A percentile compares a stretch with the other conserved stretches of the same genome.
phyloP scores from a whole-genome alignment of 2,888 invertebrate species.

The Pheosia gnoma region DNA sequence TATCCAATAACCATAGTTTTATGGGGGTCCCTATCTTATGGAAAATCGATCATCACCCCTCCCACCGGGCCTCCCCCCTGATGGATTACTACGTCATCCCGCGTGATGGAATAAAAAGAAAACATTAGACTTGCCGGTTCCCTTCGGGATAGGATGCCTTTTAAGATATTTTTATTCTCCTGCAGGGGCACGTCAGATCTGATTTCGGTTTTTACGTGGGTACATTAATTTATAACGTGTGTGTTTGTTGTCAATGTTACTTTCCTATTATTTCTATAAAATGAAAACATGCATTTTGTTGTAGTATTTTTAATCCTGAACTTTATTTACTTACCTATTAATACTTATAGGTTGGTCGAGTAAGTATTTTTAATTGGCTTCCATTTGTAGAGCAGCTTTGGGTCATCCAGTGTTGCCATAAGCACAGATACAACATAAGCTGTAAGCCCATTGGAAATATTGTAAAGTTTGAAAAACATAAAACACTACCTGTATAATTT shows the following conservation, averaged over 20 bases:
- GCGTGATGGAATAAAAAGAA: constrained; percentile 78
- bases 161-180: constrained; percentile 61
- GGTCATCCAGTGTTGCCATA: too few species aligned
- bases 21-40: constrained; percentile 61
- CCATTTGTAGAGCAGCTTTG: too few species aligned
- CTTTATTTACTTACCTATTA: too few species aligned
- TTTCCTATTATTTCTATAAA: constrained; percentile 9
- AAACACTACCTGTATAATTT: too few species aligned
- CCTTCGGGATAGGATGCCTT: constrained; percentile 60
- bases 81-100: constrained; percentile 74
- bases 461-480: too few species aligned
- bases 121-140: constrained; percentile 71
- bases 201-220: constrained; percentile 53
- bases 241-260: constrained; percentile 33
- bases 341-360: too few species aligned
- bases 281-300: too few species aligned
- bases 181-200: constrained; percentile 63
- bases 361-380: too few species aligned
- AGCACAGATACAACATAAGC: too few species aligned
- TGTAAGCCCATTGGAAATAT: too few species aligned
- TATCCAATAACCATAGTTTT: constrained; percentile 81
- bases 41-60: constrained; percentile 71
- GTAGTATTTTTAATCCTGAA: too few species aligned
- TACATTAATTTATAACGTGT: constrained; percentile 58
- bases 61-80: constrained; percentile 48